Evolutionary conservation across 1,140 invertebrate species (phyloP).

Genomic region (Drosophila rufa): DNA sequence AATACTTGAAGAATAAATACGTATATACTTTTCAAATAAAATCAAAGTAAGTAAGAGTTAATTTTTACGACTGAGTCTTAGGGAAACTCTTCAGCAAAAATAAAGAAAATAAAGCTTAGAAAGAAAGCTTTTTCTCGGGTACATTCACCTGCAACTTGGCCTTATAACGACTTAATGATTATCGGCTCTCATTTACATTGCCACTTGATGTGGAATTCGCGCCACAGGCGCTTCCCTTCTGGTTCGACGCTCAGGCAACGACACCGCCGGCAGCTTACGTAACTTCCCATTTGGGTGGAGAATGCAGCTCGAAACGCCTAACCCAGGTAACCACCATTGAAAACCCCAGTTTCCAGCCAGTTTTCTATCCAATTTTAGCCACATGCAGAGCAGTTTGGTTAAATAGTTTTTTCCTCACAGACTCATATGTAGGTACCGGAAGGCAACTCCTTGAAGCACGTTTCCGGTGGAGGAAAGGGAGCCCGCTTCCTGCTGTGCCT

Average conservation of each 20-base stretch:
- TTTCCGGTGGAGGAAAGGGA: no score
- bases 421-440: no score
- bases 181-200: slow-evolving; percentile 39
- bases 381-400: not conserved
- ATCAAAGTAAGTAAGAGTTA: not conserved
- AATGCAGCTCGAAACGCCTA: not conserved
- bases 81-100: no score
- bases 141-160: not conserved
- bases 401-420: not conserved
- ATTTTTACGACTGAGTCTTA: no score
- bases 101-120: no score
- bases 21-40: not conserved
- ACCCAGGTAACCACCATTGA: not conserved
- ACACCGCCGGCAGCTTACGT: slow-evolving; percentile 31
- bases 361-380: not conserved
- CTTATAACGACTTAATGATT: slow-evolving; percentile 47
- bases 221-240: slow-evolving; percentile 27
- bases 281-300: not conserved
- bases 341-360: not conserved
- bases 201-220: slow-evolving; percentile 37
- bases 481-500: not conserved
- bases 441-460: not conserved
- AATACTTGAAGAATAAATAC: not conserved
- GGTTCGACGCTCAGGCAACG: slow-evolving; percentile 27
- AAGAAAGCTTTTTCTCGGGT: no score